phyloP scores from a whole-genome alignment of 2,888 invertebrate species.

The Caenorhabditis sp. region DNA sequence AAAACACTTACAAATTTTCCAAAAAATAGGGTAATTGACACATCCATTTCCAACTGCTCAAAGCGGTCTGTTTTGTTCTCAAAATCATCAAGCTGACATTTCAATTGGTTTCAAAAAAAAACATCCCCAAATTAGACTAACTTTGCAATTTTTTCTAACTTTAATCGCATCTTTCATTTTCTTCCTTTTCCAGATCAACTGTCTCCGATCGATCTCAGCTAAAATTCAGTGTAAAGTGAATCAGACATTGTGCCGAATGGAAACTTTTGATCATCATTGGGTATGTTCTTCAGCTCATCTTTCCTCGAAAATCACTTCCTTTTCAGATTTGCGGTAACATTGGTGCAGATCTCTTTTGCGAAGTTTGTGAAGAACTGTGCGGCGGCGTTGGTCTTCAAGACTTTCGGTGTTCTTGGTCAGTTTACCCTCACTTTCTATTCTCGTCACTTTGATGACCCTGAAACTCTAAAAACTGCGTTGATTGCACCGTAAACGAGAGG shows the following conservation, averaged over 20 bases:
- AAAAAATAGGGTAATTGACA: too few relatives aligned
- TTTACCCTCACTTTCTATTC: slow-evolving; percentile 6
- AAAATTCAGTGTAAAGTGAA: slow-evolving; percentile 65
- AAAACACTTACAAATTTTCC: too few relatives aligned
- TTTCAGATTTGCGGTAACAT: slow-evolving; percentile 73
- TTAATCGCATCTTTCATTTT: not conserved
- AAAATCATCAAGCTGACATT: too few relatives aligned
- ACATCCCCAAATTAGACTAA: too few relatives aligned
- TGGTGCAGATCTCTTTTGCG: slow-evolving; percentile 73
- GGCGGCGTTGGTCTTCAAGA: slow-evolving; percentile 74
- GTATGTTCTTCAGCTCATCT: slow-evolving; percentile 11
- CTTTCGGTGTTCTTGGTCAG: slow-evolving; percentile 73
- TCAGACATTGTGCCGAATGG: slow-evolving; percentile 31
- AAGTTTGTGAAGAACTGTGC: slow-evolving; percentile 75
- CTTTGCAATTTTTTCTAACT: not conserved
- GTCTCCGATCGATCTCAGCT: slow-evolving; percentile 60
- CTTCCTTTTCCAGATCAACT: slow-evolving; percentile 59
- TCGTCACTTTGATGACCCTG: not conserved
- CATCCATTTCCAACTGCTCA: too few relatives aligned
- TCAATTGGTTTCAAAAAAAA: too few relatives aligned
- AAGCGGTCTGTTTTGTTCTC: too few relatives aligned
- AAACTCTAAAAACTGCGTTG: slow-evolving; percentile 28
- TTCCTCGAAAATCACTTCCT: not conserved
- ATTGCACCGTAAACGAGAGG: not conserved
- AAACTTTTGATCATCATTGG: slow-evolving; percentile 66